Conservation (phyloP, 64 coral and sea anemone species). For the Montipora sp. region DNA sequence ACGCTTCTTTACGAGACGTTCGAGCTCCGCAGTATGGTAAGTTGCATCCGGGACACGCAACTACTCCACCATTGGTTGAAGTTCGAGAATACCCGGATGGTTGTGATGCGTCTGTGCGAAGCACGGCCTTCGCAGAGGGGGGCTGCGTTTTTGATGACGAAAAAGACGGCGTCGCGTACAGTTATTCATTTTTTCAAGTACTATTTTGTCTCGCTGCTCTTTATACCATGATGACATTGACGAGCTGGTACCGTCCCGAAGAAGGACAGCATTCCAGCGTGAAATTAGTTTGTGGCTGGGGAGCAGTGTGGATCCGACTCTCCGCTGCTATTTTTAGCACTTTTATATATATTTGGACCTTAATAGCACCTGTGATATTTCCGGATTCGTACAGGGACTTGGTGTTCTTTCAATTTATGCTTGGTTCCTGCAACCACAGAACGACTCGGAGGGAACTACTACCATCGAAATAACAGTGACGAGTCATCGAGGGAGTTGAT, state of each 20-base stretch:
- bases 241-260: conserved; percentile 94
- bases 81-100: neutral
- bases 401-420: conserved; percentile 97
- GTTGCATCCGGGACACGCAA: conserved; percentile 42
- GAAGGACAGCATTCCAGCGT: conserved; percentile 88
- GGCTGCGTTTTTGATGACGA: conserved; percentile 78
- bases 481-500: too few species aligned
- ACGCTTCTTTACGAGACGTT: conserved; percentile 71
- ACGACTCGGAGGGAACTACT: neutral
- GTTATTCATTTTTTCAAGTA: conserved; percentile 95
- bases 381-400: conserved; percentile 95
- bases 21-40: conserved; percentile 92
- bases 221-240: conserved; percentile 93
- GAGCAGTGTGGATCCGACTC: conserved; percentile 93
- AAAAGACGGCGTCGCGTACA: conserved; percentile 82
- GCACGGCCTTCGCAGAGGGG: neutral
- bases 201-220: conserved; percentile 82
- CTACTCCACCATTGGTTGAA: neutral
- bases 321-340: conserved; percentile 93
- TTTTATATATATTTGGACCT: conserved; percentile 97
- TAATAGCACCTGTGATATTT: conserved; percentile 95
- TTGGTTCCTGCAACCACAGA: conserved; percentile 10
- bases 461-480: neutral
- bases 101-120: neutral
- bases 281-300: conserved; percentile 92